These are phyloP conservation scores for Mus minutoides DNA, from an alignment of 2,797 vertebrate genomes.

Conservation along the genomic window DNA sequence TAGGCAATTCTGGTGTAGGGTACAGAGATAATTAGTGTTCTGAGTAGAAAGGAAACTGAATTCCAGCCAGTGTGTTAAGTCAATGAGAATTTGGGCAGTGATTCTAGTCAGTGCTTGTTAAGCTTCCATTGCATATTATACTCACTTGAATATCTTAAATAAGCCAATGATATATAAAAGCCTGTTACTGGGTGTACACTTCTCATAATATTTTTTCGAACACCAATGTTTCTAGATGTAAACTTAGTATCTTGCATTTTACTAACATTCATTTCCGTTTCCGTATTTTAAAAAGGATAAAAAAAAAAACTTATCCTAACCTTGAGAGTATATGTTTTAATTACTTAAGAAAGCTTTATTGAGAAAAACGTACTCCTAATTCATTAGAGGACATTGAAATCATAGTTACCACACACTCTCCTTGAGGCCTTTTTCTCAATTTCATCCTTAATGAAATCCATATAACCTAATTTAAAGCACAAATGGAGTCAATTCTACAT, in stretches of 20 bases:
- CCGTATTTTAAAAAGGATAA: background rate
- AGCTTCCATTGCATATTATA: background rate
- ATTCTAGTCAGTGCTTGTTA: background rate
- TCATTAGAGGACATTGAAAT: conserved; percentile 18
- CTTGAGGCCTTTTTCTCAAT: background rate
- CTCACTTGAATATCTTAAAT: background rate
- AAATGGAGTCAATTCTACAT: background rate
- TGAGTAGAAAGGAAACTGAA: background rate
- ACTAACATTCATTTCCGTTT: background rate
- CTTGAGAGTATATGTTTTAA: background rate
- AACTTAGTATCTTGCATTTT: background rate
- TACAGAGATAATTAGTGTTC: background rate
- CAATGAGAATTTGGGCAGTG: background rate
- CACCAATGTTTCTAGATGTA: background rate
- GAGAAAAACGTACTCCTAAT: background rate
- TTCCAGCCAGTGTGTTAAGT: background rate
- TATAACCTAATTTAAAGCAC: conserved; percentile 38
- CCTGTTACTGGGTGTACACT: background rate
- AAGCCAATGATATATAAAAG: background rate
- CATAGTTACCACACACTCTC: background rate
- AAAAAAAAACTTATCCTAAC: background rate
- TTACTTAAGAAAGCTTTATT: conserved; percentile 47
- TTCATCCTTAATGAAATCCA: conserved; percentile 36
- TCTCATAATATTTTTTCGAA: background rate
- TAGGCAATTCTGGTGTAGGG: background rate